A percentile compares a stretch with the other conserved stretches of the same genome.
Evolutionary conservation across 2,888 invertebrate genomes (phyloP).

Genomic region (Harpagoxenus sublaevis): DNA sequence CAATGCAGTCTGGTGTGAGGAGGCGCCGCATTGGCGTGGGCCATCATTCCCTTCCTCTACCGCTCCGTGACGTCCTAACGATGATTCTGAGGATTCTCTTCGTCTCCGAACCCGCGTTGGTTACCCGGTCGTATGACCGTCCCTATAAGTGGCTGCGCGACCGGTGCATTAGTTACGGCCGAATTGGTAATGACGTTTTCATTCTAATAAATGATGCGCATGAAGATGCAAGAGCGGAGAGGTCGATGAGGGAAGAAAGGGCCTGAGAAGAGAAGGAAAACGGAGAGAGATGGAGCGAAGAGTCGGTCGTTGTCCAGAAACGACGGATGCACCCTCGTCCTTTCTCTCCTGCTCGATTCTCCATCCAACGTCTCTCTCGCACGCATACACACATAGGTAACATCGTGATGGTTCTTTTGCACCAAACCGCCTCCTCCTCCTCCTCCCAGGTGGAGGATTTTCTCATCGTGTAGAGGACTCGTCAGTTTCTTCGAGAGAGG

Average conservation of each 20-base stretch:
- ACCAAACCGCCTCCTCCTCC: constrained; percentile 21
- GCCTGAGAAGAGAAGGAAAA: constrained; percentile 29
- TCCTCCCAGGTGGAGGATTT: constrained; percentile 49
- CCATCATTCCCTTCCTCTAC: not conserved
- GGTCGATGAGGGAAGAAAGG: not conserved
- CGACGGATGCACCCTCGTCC: constrained; percentile 42
- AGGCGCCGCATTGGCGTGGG: constrained; percentile 69
- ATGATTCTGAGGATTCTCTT: constrained; percentile 9
- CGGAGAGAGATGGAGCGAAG: constrained; percentile 53
- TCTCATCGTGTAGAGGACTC: constrained; percentile 49
- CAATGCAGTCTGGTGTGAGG: constrained; percentile 50
- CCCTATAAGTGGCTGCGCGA: constrained; percentile 75
- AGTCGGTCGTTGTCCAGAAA: constrained; percentile 66
- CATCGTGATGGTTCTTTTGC: constrained; percentile 35
- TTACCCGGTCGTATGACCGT: constrained; percentile 50
- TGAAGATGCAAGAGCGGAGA: constrained; percentile 32
- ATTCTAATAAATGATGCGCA: constrained; percentile 73
- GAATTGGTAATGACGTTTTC: constrained; percentile 75
- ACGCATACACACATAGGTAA: too few relatives aligned
- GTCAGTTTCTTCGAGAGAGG: constrained; percentile 58
- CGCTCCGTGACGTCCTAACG: not conserved
- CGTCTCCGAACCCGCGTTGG: not conserved
- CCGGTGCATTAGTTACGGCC: constrained; percentile 73
- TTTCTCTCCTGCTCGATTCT: constrained; percentile 40
- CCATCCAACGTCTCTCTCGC: not conserved